Conservation (phyloP, 2,888 invertebrate genomes). For the Minunthozetes semirufus region DNA sequence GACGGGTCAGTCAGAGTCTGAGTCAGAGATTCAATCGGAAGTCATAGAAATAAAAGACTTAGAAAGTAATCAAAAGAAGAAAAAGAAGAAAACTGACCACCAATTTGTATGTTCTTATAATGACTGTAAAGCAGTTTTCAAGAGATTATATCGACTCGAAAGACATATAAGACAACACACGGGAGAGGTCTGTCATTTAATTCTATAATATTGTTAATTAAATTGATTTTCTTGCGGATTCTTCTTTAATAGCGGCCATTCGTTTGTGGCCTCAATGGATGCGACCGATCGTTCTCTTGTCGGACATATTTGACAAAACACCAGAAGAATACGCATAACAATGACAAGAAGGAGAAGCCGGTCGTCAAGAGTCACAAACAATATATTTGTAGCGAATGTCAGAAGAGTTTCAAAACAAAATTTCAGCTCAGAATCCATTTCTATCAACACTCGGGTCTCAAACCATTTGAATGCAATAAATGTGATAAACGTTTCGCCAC, state of each 20-base stretch:
- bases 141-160: background rate
- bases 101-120: constrained; percentile 19
- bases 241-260: constrained; percentile 22
- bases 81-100: background rate
- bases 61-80: too few species aligned
- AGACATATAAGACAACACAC: constrained; percentile 27
- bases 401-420: constrained; percentile 26
- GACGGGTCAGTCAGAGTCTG: background rate
- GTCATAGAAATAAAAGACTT: too few species aligned
- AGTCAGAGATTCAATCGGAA: background rate
- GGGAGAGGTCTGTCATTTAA: constrained; percentile 29
- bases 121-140: constrained; percentile 18
- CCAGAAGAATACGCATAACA: background rate
- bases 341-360: background rate
- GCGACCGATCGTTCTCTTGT: constrained; percentile 25
- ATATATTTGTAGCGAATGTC: constrained; percentile 28
- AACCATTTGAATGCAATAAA: constrained; percentile 34
- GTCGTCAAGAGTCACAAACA: background rate
- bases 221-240: background rate
- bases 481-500: constrained; percentile 27
- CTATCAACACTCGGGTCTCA: constrained; percentile 26
- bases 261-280: constrained; percentile 8
- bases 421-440: constrained; percentile 30
- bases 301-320: constrained; percentile 31
- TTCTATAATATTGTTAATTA: background rate